A percentile compares a stretch with the other conserved stretches of the same genome.
Conservation (phyloP, 2,797 vertebrate genomes). For the Aratinga solstitialis region DNA sequence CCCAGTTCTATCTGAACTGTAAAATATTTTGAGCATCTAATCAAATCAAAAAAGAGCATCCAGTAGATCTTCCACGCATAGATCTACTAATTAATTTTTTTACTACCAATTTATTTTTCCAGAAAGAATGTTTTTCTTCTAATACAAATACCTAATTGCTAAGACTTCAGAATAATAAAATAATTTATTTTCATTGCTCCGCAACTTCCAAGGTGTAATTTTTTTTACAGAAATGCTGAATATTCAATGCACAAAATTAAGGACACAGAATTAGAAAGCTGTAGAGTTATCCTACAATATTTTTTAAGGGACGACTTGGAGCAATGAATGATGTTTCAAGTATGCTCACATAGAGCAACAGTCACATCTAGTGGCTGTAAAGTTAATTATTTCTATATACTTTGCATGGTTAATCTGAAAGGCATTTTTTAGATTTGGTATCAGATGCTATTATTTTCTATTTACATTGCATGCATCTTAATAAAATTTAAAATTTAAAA, state of each 20-base stretch:
- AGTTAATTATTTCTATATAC: neutral
- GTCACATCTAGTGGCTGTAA: conserved; percentile 41
- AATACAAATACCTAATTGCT: neutral
- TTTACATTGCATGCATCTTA: neutral
- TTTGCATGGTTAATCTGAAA: neutral
- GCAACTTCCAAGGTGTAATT: neutral
- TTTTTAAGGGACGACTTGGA: neutral
- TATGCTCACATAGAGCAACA: neutral
- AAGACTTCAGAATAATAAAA: neutral
- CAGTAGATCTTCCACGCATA: neutral
- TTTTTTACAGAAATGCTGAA: neutral
- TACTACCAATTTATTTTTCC: neutral
- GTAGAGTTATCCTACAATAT: neutral
- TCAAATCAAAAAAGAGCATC: neutral
- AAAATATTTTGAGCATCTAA: neutral
- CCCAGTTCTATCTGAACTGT: neutral
- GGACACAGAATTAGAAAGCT: neutral
- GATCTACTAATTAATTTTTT: neutral
- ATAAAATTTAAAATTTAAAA: neutral
- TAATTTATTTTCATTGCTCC: neutral
- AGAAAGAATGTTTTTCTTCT: neutral
- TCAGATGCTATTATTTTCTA: neutral
- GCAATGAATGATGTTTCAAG: neutral
- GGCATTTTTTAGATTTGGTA: neutral
- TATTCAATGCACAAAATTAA: neutral